Evolutionary conservation across 2,888 invertebrate species (phyloP).

Genomic region (Odiellus spinosus): DNA sequence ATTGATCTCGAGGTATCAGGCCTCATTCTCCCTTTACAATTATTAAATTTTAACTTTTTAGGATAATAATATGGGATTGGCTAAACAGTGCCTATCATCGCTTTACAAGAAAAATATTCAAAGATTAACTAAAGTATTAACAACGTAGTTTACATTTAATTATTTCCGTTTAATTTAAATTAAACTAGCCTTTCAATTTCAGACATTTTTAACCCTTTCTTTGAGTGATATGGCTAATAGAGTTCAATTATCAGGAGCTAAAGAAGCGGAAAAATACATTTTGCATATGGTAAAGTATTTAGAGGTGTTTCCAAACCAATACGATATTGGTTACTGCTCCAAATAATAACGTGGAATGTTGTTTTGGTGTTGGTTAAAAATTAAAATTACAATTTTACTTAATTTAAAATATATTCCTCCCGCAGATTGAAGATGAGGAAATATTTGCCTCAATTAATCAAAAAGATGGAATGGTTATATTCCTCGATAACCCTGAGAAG

Average conservation of each 20-base stretch:
- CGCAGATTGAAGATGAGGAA: slow-evolving; percentile 84
- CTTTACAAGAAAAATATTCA: slow-evolving; percentile 93
- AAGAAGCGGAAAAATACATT: slow-evolving; percentile 82
- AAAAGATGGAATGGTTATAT: slow-evolving; percentile 94
- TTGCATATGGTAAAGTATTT: slow-evolving; percentile 77
- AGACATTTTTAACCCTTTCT: slow-evolving; percentile 74
- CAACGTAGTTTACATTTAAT: neutral
- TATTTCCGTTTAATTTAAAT: neutral
- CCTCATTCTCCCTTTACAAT: neutral
- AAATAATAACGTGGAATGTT: too few relatives aligned
- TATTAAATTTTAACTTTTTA: slow-evolving; percentile 23
- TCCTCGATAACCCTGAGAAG: slow-evolving; percentile 87
- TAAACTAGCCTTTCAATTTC: slow-evolving; percentile 17
- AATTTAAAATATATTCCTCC: slow-evolving; percentile 16
- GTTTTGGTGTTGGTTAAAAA: slow-evolving; percentile 2
- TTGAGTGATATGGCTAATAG: slow-evolving; percentile 74
- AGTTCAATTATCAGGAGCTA: slow-evolving; percentile 59
- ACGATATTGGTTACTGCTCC: too few relatives aligned
- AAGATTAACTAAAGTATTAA: slow-evolving; percentile 60
- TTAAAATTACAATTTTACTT: slow-evolving; percentile 5
- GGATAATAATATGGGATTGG: slow-evolving; percentile 41
- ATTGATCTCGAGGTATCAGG: neutral
- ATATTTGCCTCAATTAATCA: slow-evolving; percentile 94
- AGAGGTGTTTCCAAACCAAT: slow-evolving; percentile 1
- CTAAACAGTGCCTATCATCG: slow-evolving; percentile 61